A percentile compares a stretch with the other conserved stretches of the same genome.
Conservation (phyloP, 92 coral and sea anemone genomes). For the Epizoanthus ramosus region DNA sequence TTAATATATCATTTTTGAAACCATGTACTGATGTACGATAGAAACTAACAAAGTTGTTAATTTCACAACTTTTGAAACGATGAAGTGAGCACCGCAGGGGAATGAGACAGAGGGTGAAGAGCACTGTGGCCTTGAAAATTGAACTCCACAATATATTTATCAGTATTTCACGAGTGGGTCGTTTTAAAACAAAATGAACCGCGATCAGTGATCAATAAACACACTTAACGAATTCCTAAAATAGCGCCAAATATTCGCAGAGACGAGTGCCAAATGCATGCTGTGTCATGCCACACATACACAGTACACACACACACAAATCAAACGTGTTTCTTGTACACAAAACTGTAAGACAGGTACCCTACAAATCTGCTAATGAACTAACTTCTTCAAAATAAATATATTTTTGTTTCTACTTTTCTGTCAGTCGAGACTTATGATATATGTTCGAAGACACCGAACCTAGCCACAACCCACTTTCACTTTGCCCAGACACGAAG, state of each 20-base stretch:
- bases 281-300: not conserved
- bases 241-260: not conserved
- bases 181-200: too few relatives aligned
- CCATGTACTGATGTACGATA: too few relatives aligned
- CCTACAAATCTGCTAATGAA: not conserved
- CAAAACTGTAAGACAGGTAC: not conserved
- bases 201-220: not conserved
- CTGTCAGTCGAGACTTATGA: not conserved
- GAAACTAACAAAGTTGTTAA: too few relatives aligned
- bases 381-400: not conserved
- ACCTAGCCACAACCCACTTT: not conserved
- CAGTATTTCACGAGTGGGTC: too few relatives aligned
- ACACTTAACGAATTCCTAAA: not conserved
- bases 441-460: not conserved
- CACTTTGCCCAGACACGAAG: too few relatives aligned
- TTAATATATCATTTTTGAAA: too few relatives aligned
- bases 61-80: too few relatives aligned
- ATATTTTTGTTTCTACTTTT: not conserved
- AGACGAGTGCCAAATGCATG: not conserved
- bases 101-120: too few relatives aligned
- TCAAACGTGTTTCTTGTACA: not conserved
- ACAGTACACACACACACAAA: too few relatives aligned
- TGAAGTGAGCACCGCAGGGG: too few relatives aligned
- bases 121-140: too few relatives aligned
- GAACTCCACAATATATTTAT: too few relatives aligned